These are phyloP conservation scores for Corythornis vintsioides DNA, from an alignment of 2,113 vertebrate genomes.

Conservation along the genomic window DNA sequence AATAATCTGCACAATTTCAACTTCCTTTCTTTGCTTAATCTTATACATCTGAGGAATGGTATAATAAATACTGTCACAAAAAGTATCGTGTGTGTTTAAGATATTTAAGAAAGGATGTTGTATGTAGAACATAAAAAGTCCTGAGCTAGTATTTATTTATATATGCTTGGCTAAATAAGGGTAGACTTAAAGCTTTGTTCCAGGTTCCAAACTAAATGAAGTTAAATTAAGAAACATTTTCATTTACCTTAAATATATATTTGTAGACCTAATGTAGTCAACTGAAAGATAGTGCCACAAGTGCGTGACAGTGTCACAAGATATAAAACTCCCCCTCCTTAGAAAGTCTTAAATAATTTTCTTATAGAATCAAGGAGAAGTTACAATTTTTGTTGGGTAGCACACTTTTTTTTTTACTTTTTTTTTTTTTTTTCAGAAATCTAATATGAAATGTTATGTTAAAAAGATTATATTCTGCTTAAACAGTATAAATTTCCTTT, in stretches of 20 bases:
- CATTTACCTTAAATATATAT: not conserved
- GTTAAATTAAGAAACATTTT: not conserved
- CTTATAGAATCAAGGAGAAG: not conserved
- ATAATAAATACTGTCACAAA: not conserved
- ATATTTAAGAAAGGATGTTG: not conserved
- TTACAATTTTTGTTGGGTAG: not conserved
- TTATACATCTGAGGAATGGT: not conserved
- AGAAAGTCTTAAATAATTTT: not conserved
- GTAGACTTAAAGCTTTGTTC: not conserved
- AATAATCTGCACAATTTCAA: not conserved
- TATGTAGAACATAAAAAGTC: not conserved
- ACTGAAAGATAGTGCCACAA: not conserved
- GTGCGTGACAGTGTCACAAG: not conserved
- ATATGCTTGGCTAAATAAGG: not conserved
- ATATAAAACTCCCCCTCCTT: accelerated
- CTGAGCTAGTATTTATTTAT: not conserved
- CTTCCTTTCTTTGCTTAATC: not conserved
- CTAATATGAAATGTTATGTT: not conserved
- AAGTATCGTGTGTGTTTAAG: accelerated
- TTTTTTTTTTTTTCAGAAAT: not conserved
- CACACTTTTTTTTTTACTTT: not conserved
- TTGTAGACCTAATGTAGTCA: not conserved
- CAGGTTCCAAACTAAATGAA: not conserved
- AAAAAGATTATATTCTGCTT: not conserved
- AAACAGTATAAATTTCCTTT: not conserved